Evolutionary conservation across 1,140 invertebrate species (phyloP).

Genomic region (Belonocnema kinseyi): DNA sequence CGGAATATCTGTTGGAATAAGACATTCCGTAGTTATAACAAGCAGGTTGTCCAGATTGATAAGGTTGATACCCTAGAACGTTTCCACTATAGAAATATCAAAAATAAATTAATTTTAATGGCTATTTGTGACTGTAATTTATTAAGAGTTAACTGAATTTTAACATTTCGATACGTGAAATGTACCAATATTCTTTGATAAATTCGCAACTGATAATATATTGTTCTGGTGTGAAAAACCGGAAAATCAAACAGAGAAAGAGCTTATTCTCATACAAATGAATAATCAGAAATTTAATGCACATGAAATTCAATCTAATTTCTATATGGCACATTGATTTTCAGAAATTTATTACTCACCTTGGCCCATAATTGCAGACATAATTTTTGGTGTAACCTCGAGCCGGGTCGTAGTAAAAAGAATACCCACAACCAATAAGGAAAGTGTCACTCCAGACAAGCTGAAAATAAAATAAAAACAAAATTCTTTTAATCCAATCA

Average conservation of each 20-base stretch:
- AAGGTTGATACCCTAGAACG: constrained; percentile 84
- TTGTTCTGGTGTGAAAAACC: too few relatives aligned
- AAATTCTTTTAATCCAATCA: not conserved
- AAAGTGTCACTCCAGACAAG: constrained; percentile 88
- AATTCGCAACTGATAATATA: too few relatives aligned
- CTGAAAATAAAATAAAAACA: constrained; percentile 72
- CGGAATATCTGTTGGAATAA: constrained; percentile 83
- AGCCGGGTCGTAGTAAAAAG: constrained; percentile 83
- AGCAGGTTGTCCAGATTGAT: constrained; percentile 83
- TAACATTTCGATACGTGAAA: constrained; percentile 39
- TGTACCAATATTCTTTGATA: not conserved
- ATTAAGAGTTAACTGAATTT: constrained; percentile 29
- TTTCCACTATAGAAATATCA: constrained; percentile 79
- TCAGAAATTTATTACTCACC: constrained; percentile 71
- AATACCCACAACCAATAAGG: constrained; percentile 87
- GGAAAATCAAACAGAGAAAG: too few relatives aligned
- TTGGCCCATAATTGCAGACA: constrained; percentile 91
- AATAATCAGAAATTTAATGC: constrained; percentile 37
- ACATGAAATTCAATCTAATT: constrained; percentile 9
- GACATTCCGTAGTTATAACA: constrained; percentile 82
- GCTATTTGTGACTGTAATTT: constrained; percentile 15
- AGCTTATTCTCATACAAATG: constrained; percentile 43
- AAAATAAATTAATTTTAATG: constrained; percentile 23
- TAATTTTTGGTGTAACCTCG: constrained; percentile 87
- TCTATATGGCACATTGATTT: constrained; percentile 12